Conservation (phyloP, 2,888 invertebrate species). For the Crossocerus cetratus region DNA sequence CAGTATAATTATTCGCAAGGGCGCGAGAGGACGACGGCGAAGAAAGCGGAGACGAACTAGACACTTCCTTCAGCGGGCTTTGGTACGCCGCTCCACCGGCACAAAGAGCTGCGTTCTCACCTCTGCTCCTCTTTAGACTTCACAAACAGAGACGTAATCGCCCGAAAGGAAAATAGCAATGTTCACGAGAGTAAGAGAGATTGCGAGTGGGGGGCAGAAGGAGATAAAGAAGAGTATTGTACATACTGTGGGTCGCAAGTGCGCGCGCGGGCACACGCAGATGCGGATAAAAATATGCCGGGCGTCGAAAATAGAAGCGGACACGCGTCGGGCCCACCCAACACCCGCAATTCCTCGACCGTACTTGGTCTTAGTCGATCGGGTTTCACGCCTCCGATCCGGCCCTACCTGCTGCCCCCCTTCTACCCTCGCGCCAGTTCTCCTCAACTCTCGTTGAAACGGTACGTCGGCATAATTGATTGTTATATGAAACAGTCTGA, state of each 20-base stretch:
- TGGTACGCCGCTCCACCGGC: too few relatives aligned
- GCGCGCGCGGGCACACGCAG: constrained; percentile 33
- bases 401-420: background rate
- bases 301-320: constrained; percentile 60
- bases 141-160: background rate
- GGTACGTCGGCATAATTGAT: too few relatives aligned
- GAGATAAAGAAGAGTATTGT: constrained; percentile 51
- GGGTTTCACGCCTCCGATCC: constrained; percentile 51
- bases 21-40: too few relatives aligned
- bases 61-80: too few relatives aligned
- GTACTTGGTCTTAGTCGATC: constrained; percentile 66
- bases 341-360: constrained; percentile 63
- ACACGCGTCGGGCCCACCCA: constrained; percentile 52
- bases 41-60: too few relatives aligned
- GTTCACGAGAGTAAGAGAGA: background rate
- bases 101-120: background rate
- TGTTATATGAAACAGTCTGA: too few relatives aligned
- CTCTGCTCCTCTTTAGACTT: background rate
- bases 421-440: background rate
- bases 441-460: background rate
- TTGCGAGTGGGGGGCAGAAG: background rate
- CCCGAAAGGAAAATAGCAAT: background rate
- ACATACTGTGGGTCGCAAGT: constrained; percentile 49
- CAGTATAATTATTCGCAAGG: too few relatives aligned
- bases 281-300: constrained; percentile 66